These are phyloP conservation scores for Cryptotermes secundus DNA, from an alignment of 1,140 invertebrate species.

Conservation along the genomic window DNA sequence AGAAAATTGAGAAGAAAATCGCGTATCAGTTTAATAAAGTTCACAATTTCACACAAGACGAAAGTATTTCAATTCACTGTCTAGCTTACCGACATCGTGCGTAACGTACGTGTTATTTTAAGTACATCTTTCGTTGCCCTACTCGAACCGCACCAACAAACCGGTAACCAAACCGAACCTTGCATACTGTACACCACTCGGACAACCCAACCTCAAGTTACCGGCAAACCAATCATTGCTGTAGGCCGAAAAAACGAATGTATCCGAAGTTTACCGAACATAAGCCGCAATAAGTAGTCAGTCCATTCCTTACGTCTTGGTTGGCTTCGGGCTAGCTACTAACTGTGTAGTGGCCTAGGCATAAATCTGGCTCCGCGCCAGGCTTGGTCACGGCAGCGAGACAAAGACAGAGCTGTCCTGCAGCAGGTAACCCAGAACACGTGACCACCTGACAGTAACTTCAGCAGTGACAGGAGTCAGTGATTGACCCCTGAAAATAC, in stretches of 20 bases:
- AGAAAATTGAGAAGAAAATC: no score
- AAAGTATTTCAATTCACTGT: no score
- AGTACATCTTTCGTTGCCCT: neutral
- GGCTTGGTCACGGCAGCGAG: neutral
- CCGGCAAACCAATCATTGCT: neutral
- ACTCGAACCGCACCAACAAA: neutral
- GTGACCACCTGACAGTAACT: neutral
- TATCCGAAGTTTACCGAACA: neutral
- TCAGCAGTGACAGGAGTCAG: no score
- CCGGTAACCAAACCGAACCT: neutral
- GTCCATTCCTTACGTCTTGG: neutral
- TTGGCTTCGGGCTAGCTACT: neutral
- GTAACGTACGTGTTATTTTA: neutral
- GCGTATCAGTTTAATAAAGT: no score
- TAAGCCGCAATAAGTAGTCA: neutral
- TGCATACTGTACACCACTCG: neutral
- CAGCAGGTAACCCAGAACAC: neutral
- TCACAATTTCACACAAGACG: no score
- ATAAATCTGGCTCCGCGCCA: neutral
- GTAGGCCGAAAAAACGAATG: slow-evolving; percentile 8
- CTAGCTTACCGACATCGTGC: no score
- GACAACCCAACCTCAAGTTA: neutral
- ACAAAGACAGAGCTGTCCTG: neutral
- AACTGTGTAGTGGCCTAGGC: neutral
- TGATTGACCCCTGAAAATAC: no score